These are phyloP conservation scores for Tetragnatha montana DNA, from an alignment of 2,888 invertebrate species.

Conservation along the genomic window DNA sequence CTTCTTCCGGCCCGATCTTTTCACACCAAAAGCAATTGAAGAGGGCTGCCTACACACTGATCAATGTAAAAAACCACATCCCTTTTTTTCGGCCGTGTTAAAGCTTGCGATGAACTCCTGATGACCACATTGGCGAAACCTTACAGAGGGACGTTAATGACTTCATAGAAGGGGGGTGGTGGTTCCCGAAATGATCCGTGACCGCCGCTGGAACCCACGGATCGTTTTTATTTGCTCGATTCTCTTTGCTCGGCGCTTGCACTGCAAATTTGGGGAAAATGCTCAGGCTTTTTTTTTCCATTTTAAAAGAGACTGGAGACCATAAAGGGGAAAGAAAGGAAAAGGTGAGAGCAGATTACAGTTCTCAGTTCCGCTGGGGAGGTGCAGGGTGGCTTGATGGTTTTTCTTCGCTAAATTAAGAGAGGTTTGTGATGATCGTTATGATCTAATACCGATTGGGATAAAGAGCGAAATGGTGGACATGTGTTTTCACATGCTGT, in stretches of 20 bases:
- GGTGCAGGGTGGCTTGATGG: slow-evolving; percentile 20
- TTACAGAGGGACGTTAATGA: slow-evolving; percentile 30
- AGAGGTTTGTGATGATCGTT: slow-evolving; percentile 34
- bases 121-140: slow-evolving; percentile 24
- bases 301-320: slow-evolving; percentile 7
- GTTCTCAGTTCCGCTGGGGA: slow-evolving; percentile 17
- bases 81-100: slow-evolving; percentile 6
- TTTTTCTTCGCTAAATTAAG: slow-evolving; percentile 38
- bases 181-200: slow-evolving; percentile 40
- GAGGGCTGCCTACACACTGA: not conserved
- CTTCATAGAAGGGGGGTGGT: slow-evolving; percentile 16
- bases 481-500: slow-evolving; percentile 23
- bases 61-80: not conserved
- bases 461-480: slow-evolving; percentile 20
- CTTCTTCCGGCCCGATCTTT: slow-evolving; percentile 12
- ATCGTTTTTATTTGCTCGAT: slow-evolving; percentile 22
- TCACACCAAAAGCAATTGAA: not conserved
- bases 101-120: slow-evolving; percentile 3
- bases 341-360: slow-evolving; percentile 10
- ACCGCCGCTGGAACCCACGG: slow-evolving; percentile 9
- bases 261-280: slow-evolving; percentile 25
- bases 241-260: slow-evolving; percentile 20
- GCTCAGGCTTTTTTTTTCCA: slow-evolving; percentile 2
- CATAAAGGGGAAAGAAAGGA: slow-evolving; percentile 4
- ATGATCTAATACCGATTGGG: slow-evolving; percentile 35